These are phyloP conservation scores for Pogonocichla stellata DNA, from an alignment of 2,113 vertebrate genomes.

Conservation along the genomic window DNA sequence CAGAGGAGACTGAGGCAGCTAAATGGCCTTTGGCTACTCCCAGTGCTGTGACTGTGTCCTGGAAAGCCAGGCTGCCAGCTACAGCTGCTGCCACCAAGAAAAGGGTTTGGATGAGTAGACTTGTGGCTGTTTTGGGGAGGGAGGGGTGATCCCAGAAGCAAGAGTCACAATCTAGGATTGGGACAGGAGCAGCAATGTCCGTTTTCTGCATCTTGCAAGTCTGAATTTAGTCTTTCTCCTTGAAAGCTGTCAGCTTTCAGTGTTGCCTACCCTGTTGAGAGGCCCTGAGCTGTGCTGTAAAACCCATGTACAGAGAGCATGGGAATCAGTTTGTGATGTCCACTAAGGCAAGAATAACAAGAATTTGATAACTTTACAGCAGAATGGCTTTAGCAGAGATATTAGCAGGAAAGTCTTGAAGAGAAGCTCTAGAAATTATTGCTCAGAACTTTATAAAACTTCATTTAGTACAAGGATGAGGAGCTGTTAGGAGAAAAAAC, in stretches of 20 bases:
- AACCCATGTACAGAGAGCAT: background rate
- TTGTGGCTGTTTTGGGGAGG: background rate
- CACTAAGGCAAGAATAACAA: background rate
- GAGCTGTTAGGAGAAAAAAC: background rate
- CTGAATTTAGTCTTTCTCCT: background rate
- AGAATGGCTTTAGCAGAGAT: background rate
- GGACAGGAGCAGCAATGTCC: background rate
- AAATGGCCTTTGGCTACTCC: background rate
- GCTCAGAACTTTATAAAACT: background rate
- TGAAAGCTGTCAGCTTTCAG: background rate
- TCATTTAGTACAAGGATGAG: background rate
- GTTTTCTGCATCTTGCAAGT: background rate
- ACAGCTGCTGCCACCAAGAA: background rate
- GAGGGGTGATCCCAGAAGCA: background rate
- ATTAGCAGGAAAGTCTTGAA: background rate
- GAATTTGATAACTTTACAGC: background rate
- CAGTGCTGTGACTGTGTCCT: background rate
- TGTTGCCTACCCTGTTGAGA: background rate
- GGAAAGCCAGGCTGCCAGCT: background rate
- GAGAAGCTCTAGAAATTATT: background rate
- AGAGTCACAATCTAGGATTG: background rate
- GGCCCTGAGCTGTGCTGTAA: background rate
- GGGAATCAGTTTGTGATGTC: background rate
- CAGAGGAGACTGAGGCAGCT: background rate
- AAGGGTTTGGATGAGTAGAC: background rate